These are phyloP conservation scores for Leptopilina drosophilae DNA, from an alignment of 2,888 invertebrate genomes.

Conservation along the genomic window DNA sequence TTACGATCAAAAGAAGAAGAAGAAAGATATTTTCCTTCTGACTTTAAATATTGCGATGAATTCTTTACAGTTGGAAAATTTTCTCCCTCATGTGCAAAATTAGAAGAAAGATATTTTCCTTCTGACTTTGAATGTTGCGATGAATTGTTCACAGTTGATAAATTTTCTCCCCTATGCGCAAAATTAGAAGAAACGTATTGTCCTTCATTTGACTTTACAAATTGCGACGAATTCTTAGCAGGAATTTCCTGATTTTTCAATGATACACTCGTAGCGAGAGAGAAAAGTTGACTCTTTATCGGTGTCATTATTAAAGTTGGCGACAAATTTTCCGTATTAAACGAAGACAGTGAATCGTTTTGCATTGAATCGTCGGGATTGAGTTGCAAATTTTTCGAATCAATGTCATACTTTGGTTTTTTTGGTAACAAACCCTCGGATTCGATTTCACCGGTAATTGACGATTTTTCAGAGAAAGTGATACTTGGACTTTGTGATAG, in stretches of 20 bases:
- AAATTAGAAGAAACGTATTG: too few species aligned
- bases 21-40: background rate
- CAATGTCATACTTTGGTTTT: slow-evolving; percentile 1
- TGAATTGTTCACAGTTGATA: too few species aligned
- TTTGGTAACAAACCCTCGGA: background rate
- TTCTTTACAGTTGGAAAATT: too few species aligned
- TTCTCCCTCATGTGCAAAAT: too few species aligned
- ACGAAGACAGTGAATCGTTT: background rate
- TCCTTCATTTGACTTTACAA: too few species aligned
- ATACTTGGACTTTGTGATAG: background rate
- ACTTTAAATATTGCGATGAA: too few species aligned
- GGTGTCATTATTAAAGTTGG: too few species aligned
- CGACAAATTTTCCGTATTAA: slow-evolving; percentile 2
- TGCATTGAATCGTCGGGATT: background rate
- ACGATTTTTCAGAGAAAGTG: background rate
- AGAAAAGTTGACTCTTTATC: background rate
- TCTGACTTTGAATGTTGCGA: too few species aligned
- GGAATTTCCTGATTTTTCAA: background rate
- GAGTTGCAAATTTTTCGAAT: background rate
- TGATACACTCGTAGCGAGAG: background rate
- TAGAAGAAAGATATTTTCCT: too few species aligned
- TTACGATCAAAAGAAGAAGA: background rate
- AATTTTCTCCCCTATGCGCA: too few species aligned
- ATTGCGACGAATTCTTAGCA: too few species aligned
- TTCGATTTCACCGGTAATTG: background rate